Conservation (phyloP, 1,140 invertebrate genomes). For the Zaprionus africanus region DNA sequence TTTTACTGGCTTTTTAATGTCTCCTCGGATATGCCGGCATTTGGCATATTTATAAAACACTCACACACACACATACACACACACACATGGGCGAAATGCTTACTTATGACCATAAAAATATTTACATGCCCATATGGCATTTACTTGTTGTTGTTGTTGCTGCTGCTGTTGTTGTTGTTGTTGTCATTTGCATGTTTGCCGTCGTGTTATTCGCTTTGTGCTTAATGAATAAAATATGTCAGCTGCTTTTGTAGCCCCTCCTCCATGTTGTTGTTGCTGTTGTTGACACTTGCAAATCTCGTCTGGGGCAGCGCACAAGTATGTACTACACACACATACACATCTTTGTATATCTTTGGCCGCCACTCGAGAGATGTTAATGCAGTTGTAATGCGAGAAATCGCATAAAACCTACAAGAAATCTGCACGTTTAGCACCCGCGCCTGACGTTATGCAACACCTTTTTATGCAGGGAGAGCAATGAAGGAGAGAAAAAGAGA, state of each 20-base stretch:
- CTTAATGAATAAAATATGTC: slow-evolving; percentile 82
- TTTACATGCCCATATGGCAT: slow-evolving; percentile 71
- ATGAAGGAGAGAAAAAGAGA: neutral
- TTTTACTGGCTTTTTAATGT: slow-evolving; percentile 80
- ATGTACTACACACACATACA: slow-evolving; percentile 42
- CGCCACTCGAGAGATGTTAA: slow-evolving; percentile 16
- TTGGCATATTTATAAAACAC: slow-evolving; percentile 24
- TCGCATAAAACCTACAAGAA: slow-evolving; percentile 18
- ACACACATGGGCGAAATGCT: slow-evolving; percentile 58
- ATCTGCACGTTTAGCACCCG: slow-evolving; percentile 10
- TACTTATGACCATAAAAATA: slow-evolving; percentile 83
- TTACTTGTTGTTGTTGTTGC: slow-evolving; percentile 42
- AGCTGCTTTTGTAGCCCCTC: slow-evolving; percentile 57
- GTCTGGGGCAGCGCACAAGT: slow-evolving; percentile 47
- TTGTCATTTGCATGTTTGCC: slow-evolving; percentile 80
- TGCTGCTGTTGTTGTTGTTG: slow-evolving; percentile 46
- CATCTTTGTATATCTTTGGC: slow-evolving; percentile 49
- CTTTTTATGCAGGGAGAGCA: slow-evolving; percentile 11
- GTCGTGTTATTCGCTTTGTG: slow-evolving; percentile 67
- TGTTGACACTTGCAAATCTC: slow-evolving; percentile 63
- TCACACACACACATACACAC: slow-evolving; percentile 1
- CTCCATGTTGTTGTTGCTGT: slow-evolving; percentile 27
- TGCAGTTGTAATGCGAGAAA: slow-evolving; percentile 30
- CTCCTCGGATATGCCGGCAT: slow-evolving; percentile 58
- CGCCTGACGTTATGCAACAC: slow-evolving; percentile 23